Base-by-base conservation (phyloP, 2,888 invertebrate genomes). In the Cheilosia grossa region DNA sequence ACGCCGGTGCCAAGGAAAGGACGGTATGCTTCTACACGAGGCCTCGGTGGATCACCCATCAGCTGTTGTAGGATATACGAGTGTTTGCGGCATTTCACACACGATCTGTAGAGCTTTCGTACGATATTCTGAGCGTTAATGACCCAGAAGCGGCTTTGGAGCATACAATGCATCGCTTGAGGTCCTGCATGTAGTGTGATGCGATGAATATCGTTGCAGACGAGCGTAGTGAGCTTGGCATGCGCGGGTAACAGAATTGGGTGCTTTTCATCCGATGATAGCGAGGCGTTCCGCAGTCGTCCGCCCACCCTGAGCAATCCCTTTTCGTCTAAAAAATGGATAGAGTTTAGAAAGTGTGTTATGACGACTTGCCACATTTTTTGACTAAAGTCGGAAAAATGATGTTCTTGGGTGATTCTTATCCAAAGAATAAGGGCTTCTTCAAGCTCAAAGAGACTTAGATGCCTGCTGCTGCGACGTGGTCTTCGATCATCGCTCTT, bases 281-380 rank as follows among this genome's bases (percentile, higher is more conserved):
- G 1, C 15, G 58, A 21, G 1, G 66, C 30, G 6, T 72, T 64
- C 2, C 24, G 9, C 0, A 82, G 21, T 4, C 79, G 42, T 47
- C 75, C 75, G 10, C 80, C 75, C 15, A 70, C 66, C 17, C 70
- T 33, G 7, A 81, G 30, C 17, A 83, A 19, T 13, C 51, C 42
- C 1, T 63, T 63, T n/a, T 58, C 7, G 40, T 85, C 85, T 9
- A 85, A 30, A 30, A 66, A 75, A 75, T 40, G 67, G 72, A 61
- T 77, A 24, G 15, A 81, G 19, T 9, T 51, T 51, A 1, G 70
- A 2, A 3, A 74, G 66, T 21, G 63, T 61, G 30, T 72, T 59
- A 19, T 53, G 27, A 7, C 27, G 37, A 10, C 63, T 27, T 13
- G 63, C 54, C 24, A 37, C 10, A 9, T 69, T 42, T 5, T 3